Evolutionary conservation across 2,888 invertebrate genomes (phyloP).

Genomic region (Heliconius aoede): DNA sequence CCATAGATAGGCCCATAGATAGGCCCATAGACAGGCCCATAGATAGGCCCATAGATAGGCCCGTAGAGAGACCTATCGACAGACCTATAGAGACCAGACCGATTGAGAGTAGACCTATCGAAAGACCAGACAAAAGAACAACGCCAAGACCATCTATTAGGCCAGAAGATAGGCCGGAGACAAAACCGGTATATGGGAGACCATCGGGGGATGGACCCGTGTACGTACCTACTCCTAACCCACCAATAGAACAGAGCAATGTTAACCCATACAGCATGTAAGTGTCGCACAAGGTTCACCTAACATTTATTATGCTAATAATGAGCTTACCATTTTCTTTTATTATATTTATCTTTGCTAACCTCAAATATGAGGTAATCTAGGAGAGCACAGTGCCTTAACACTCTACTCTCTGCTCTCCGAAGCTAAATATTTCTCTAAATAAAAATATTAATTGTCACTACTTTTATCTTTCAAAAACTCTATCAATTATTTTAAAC

Average conservation of each 20-base stretch:
- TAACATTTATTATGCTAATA: constrained; percentile 13
- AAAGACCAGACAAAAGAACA: constrained; percentile 26
- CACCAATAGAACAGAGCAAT: constrained; percentile 54
- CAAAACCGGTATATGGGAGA: constrained; percentile 61
- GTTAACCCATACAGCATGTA: constrained; percentile 68
- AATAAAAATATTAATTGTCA: background rate
- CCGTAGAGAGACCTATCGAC: constrained; percentile 41
- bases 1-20: constrained; percentile 34
- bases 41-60: constrained; percentile 44
- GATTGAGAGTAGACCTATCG: constrained; percentile 29
- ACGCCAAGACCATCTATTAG: constrained; percentile 50
- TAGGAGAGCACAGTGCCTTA: background rate
- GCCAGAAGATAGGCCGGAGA: constrained; percentile 59
- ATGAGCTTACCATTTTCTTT: constrained; percentile 13
- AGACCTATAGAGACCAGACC: constrained; percentile 40
- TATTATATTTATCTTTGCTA: constrained; percentile 13
- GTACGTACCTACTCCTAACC: constrained; percentile 61
- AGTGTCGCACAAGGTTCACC: constrained; percentile 52
- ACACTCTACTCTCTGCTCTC: background rate
- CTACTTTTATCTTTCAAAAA: background rate
- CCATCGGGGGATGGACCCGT: constrained; percentile 64
- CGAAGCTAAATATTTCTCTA: background rate
- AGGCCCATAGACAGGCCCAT: constrained; percentile 29
- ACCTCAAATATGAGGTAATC: background rate
- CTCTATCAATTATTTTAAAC: background rate